Evolutionary conservation across 2,113 vertebrate species (phyloP).

Genomic region (Osmerus eperlanus): DNA sequence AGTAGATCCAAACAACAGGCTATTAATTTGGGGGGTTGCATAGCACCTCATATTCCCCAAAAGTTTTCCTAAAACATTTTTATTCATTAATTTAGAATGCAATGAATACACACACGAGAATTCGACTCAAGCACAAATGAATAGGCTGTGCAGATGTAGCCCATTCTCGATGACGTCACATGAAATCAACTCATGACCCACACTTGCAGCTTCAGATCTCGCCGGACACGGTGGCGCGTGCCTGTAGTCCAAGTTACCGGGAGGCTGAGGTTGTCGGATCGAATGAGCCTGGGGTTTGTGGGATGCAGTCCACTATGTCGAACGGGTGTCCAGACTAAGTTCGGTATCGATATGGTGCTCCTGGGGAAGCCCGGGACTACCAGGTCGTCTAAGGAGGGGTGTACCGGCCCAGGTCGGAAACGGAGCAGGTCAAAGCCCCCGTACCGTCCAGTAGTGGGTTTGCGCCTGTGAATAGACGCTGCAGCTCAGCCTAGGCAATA

Average conservation of each 20-base stretch:
- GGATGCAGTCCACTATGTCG: conserved; percentile 30
- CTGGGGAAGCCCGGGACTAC: conserved; percentile 13
- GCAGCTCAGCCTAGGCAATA: conserved; percentile 68
- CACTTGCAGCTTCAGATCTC: accelerated
- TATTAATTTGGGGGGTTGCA: too few relatives aligned
- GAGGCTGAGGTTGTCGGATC: conserved; percentile 39
- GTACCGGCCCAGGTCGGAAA: conserved; percentile 64
- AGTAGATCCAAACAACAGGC: too few relatives aligned
- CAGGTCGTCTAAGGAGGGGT: conserved; percentile 59
- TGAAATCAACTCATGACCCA: neutral
- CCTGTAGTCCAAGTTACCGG: conserved; percentile 73
- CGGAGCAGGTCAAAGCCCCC: conserved; percentile 80
- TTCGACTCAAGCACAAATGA: neutral
- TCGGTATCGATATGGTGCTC: conserved; percentile 40
- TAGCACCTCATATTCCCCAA: too few relatives aligned
- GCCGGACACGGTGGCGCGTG: conserved; percentile 75
- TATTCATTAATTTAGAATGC: too few relatives aligned
- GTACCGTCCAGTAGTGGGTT: conserved; percentile 72
- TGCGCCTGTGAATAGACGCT: conserved; percentile 72
- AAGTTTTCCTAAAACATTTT: too few relatives aligned
- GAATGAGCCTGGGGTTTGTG: conserved; percentile 36
- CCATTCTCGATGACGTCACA: neutral
- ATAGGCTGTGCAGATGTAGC: too few relatives aligned
- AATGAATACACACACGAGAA: too few relatives aligned
- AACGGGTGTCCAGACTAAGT: conserved; percentile 35